Conservation (phyloP, 2,113 vertebrate species). For the Rhodinocichla rosea region DNA sequence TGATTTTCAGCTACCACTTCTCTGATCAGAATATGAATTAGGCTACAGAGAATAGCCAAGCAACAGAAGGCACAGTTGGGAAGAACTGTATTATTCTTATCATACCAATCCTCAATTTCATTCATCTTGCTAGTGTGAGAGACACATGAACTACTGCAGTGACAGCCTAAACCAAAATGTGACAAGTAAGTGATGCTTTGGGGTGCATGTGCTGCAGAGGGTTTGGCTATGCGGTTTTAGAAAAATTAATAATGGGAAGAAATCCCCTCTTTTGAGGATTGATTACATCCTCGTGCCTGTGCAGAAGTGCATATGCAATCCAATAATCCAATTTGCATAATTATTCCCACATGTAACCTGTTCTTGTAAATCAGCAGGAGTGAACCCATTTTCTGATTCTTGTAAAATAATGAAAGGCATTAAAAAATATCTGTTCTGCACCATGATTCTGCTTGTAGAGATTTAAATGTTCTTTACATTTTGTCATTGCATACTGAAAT, state of each 20-base stretch:
- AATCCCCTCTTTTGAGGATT: not conserved
- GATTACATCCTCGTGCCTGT: not conserved
- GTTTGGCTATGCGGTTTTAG: not conserved
- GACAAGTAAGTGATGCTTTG: slow-evolving; percentile 15
- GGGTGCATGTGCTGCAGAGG: not conserved
- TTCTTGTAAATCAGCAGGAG: not conserved
- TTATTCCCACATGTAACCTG: not conserved
- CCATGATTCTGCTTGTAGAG: not conserved
- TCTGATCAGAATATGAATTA: slow-evolving; percentile 75
- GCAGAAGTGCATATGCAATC: not conserved
- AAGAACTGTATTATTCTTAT: slow-evolving; percentile 42
- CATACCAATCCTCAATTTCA: slow-evolving; percentile 1
- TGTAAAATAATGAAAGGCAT: not conserved
- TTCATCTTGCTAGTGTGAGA: slow-evolving; percentile 33
- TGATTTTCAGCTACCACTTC: slow-evolving; percentile 38
- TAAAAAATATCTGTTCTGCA: not conserved
- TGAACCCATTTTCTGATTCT: not conserved
- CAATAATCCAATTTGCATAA: not conserved
- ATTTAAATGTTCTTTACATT: not conserved
- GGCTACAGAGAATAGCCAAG: slow-evolving; percentile 58
- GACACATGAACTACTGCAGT: not conserved
- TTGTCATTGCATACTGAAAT: not conserved
- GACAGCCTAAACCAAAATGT: slow-evolving; percentile 3
- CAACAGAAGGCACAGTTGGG: slow-evolving; percentile 50
- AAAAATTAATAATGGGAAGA: not conserved